A percentile compares a stretch with the other conserved stretches of the same genome.
phyloP scores from a whole-genome alignment of 2,888 invertebrate species.

The Drosophila rubida region DNA sequence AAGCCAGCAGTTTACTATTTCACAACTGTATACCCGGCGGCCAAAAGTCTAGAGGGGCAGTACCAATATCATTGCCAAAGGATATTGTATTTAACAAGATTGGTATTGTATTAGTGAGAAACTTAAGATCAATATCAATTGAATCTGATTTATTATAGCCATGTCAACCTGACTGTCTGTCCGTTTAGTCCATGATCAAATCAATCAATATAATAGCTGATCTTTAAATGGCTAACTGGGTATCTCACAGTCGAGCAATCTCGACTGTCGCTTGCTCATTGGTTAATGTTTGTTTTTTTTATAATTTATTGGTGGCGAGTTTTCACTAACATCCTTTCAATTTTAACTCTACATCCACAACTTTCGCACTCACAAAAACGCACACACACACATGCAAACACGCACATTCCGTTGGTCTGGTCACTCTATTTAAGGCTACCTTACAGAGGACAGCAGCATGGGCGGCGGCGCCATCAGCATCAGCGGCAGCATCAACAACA shows the following conservation, averaged over 20 bases:
- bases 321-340: conserved; percentile 27
- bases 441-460: conserved; percentile 84
- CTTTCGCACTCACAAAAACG: conserved; percentile 18
- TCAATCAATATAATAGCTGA: too few relatives aligned
- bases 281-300: not conserved
- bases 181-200: too few relatives aligned
- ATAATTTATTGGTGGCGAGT: conserved; percentile 28
- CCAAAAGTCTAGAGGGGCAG: not conserved
- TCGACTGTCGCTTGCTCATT: not conserved
- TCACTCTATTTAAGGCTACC: conserved; percentile 83
- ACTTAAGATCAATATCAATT: too few relatives aligned
- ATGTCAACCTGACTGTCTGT: too few relatives aligned
- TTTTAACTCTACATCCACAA: conserved; percentile 18
- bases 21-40: not conserved
- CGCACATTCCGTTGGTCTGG: conserved; percentile 26
- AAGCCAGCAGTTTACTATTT: not conserved
- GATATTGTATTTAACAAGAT: too few relatives aligned
- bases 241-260: not conserved
- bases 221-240: not conserved
- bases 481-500: conserved; percentile 5
- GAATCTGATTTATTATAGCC: too few relatives aligned
- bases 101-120: too few relatives aligned
- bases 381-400: conserved; percentile 22
- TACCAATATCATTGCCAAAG: too few relatives aligned
- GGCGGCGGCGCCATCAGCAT: conserved; percentile 47